Evolutionary conservation across 2,113 vertebrate genomes (phyloP).

Genomic region (Aptenodytes patagonicus): DNA sequence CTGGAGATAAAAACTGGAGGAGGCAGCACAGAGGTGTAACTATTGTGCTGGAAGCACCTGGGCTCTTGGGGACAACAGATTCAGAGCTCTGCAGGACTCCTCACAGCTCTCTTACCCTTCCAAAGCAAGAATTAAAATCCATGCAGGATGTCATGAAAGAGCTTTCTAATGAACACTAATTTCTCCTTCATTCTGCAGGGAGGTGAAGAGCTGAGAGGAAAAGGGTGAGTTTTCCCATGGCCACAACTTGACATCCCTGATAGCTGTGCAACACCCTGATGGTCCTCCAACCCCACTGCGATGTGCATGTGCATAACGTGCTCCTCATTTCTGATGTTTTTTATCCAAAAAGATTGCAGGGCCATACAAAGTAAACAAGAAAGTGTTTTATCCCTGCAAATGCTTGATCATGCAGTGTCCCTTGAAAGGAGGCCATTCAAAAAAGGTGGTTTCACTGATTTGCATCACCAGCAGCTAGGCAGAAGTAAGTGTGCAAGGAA

Average conservation of each 20-base stretch:
- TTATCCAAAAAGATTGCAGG: neutral
- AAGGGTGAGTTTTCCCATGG: neutral
- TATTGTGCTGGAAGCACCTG: neutral
- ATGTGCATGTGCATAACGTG: fast-evolving
- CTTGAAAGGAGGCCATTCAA: neutral
- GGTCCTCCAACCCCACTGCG: neutral
- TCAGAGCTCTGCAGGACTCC: neutral
- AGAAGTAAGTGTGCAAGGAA: neutral
- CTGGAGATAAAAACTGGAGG: neutral
- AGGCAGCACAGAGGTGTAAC: neutral
- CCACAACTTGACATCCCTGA: neutral
- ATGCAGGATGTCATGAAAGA: neutral
- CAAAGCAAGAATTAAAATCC: neutral
- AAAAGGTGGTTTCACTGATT: neutral
- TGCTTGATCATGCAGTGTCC: neutral
- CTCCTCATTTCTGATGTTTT: neutral
- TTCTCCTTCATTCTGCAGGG: neutral
- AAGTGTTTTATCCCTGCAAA: neutral
- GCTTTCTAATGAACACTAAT: neutral
- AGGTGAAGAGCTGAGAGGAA: neutral
- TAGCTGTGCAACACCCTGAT: too few species aligned
- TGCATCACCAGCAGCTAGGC: neutral
- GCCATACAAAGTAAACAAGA: neutral
- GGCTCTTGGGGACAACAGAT: neutral
- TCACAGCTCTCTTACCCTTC: neutral